Conservation (phyloP, 2,113 vertebrate genomes). For the Lagopus muta region DNA sequence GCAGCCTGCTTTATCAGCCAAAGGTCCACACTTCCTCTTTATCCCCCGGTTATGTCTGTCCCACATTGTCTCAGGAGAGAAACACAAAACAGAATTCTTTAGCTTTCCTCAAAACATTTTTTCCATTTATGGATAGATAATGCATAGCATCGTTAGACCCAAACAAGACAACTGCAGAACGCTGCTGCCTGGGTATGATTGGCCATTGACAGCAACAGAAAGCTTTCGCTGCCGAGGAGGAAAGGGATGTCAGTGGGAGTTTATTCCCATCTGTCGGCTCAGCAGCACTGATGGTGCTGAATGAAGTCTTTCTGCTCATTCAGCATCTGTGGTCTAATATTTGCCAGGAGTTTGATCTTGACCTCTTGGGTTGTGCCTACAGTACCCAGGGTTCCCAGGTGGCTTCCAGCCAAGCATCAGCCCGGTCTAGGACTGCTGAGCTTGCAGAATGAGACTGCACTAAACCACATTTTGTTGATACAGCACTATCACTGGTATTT, state of each 20-base stretch:
- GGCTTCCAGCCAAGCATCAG: neutral
- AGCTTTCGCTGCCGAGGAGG: neutral
- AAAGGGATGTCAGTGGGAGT: neutral
- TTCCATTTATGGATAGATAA: neutral
- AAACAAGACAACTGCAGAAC: neutral
- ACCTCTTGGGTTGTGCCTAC: neutral
- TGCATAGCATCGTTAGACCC: rapidly evolving
- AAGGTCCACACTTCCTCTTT: neutral
- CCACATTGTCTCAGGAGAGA: rapidly evolving
- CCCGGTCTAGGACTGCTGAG: neutral
- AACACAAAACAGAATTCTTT: neutral
- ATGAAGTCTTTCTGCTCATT: neutral
- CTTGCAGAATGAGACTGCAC: neutral
- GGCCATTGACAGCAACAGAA: neutral
- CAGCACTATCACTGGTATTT: neutral
- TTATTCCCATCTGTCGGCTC: neutral
- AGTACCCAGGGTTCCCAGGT: neutral
- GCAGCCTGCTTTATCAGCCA: neutral
- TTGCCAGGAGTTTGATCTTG: conserved; percentile 2
- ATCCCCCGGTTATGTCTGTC: neutral
- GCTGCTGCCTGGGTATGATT: neutral
- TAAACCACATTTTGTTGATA: neutral
- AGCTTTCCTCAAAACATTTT: neutral
- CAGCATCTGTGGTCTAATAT: neutral
- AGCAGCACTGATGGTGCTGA: neutral